Evolutionary conservation across 2,113 vertebrate genomes (phyloP).

Genomic region (Carassius gibelio): DNA sequence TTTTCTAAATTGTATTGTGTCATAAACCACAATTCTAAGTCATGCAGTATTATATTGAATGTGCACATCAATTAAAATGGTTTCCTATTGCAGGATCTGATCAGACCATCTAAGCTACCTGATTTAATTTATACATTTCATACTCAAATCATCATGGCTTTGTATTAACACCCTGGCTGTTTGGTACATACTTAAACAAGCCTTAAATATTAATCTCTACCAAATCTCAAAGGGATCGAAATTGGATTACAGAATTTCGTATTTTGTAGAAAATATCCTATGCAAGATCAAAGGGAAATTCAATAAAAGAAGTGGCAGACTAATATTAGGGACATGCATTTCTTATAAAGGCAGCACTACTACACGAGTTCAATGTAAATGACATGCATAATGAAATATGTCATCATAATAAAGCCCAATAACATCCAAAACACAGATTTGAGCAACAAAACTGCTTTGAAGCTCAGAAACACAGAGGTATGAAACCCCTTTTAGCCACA

Average conservation of each 20-base stretch:
- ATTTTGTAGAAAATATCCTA: neutral
- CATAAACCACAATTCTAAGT: neutral
- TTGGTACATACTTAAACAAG: neutral
- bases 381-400: constrained; percentile 19
- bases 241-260: neutral
- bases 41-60: neutral
- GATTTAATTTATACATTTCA: neutral
- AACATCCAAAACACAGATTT: neutral
- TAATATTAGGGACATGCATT: constrained; percentile 42
- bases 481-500: neutral
- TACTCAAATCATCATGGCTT: neutral
- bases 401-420: neutral
- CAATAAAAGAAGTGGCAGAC: neutral
- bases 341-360: constrained; percentile 23
- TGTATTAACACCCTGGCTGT: neutral
- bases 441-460: constrained; percentile 8
- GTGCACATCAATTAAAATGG: neutral
- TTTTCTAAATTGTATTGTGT: neutral
- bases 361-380: constrained; percentile 30
- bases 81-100: neutral
- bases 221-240: neutral
- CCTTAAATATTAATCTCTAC: constrained; percentile 1
- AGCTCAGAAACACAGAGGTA: neutral
- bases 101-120: neutral
- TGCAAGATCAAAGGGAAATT: neutral